Evolutionary conservation across 2,113 vertebrate species (phyloP), one percentile per base, ranked within the genome.

Genomic region (Notarius lentiginosus): DNA sequence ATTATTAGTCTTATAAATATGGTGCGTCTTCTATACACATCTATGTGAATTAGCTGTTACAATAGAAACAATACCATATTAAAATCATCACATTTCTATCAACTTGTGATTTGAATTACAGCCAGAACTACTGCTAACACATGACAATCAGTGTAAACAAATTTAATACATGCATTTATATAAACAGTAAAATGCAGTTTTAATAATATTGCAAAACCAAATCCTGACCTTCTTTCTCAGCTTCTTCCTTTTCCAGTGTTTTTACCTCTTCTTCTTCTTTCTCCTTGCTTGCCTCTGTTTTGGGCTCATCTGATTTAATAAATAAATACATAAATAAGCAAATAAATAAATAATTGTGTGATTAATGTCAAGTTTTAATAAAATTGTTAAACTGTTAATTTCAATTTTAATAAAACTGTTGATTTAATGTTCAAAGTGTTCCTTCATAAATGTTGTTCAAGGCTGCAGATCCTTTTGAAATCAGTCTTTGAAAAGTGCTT

Each of bases 181-280:
- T 1, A 81, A 82, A 63, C 4, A 8, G 6, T 49, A 47, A 10
- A 73, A 49, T 10, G 30, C 7, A 34, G 17, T 22, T 49, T 17
- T 49, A n/a, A 11, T 1, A 51, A 20, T 20, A 8, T 18, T 18
- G 14, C 66, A 20, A 73, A 14, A 72, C 17, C 68, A 20, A 18
- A 9, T 73, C 58, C 84, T 18, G 47, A 89, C 88, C 88, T 87
- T 85, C 22, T 80, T 90, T 89, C 22, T 83, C 72, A 65, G 58
- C 41, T 55, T 85, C 79, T n/a, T 76, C 27, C 10, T 77, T 70
- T 60, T 83, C 83, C 79, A 68, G 80, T 60, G 34, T 51, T 58
- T 68, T 30, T 17, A 47, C 47, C 79, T 30, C 30, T 30, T 30
- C 47, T 83, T 87, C 15, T 27, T 90, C 76, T 47, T 85, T 56